Percentiles rank a stretch among this genome's conserved stretches.
Evolutionary conservation across 2,113 vertebrate genomes (phyloP).

Genomic region (Syrmaticus mikado): DNA sequence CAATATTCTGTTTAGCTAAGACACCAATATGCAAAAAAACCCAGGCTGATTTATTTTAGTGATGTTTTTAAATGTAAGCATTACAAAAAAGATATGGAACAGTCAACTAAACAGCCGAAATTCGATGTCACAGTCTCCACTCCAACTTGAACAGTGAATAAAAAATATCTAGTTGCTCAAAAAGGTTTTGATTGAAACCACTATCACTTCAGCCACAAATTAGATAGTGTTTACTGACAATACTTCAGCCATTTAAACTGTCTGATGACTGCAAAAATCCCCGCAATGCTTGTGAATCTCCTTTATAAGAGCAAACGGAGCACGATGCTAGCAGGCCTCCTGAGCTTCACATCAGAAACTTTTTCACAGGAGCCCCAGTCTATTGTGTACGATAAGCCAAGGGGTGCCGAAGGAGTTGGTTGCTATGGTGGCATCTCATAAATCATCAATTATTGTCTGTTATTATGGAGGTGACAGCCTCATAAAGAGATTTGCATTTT

Average conservation of each 20-base stretch:
- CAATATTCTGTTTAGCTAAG: background rate
- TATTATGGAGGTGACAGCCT: conserved; percentile 82
- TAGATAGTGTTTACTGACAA: background rate
- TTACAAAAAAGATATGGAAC: background rate
- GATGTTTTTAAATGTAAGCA: background rate
- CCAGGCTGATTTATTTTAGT: background rate
- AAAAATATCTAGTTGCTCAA: background rate
- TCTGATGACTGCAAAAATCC: background rate
- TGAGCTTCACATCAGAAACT: conserved; percentile 40
- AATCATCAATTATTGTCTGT: conserved; percentile 85
- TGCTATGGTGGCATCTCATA: conserved; percentile 83
- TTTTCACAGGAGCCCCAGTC: conserved; percentile 53
- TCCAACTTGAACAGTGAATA: background rate
- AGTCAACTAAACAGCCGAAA: background rate
- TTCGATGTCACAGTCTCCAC: background rate
- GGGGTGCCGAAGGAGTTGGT: conserved; percentile 74
- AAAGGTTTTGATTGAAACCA: background rate
- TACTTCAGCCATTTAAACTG: background rate
- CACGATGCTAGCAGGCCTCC: background rate
- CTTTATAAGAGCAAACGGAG: background rate
- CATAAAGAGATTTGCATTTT: conserved; percentile 82
- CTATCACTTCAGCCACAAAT: background rate
- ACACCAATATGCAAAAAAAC: background rate
- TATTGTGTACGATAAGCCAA: conserved; percentile 65
- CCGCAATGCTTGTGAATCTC: background rate